Evolutionary conservation across 2,113 vertebrate genomes (phyloP), one percentile per base, ranked within the genome.

Genomic region (Loxodonta africana): DNA sequence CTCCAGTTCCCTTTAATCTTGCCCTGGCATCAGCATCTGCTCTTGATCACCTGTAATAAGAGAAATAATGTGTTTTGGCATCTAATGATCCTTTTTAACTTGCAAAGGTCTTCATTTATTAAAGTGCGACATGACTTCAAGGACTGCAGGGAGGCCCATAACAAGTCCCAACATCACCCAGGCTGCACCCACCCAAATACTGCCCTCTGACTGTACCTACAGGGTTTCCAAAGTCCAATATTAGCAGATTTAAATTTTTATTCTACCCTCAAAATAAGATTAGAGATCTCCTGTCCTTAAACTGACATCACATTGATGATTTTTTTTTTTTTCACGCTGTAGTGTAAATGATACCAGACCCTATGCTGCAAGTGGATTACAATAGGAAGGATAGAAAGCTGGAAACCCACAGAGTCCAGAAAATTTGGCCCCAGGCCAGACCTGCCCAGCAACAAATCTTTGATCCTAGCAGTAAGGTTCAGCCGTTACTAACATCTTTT

Each of bases 401-500:
- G 41, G 60, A 88, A 94, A 92, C 63, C 20, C 91, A 86, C 46
- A 65, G 44, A 94, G 84, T 84, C 53, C 48, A 92, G 83, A 85
- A 71, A 83, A 18, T n/a, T 87, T 21, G 77, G n/a, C 41, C 15
- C 60, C 8, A 7, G 12, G 20, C n/a, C 60, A 94, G 73, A 78
- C 26, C 62, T 65, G 6, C 51, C 41, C 41, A 95, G 71, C 65
- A 65, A 44, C 44, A 86, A 83, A 91, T 87, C 76, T 88, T 63
- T 87, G 69, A 78, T 77, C 67, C n/a, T 60, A 41, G 4, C 62
- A 37, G 15, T 78, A 25, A 82, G 30, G 71, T 46, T 93, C 28
- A 26, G 18, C 57, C 67, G 18, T 74, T 77, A 83, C 37, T 48
- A 18, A 48, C 21, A 33, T 78, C 46, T 93, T 78, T 25, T 41